Conservation (phyloP, 2,888 invertebrate species). For the Siphonodentalium dalli region DNA sequence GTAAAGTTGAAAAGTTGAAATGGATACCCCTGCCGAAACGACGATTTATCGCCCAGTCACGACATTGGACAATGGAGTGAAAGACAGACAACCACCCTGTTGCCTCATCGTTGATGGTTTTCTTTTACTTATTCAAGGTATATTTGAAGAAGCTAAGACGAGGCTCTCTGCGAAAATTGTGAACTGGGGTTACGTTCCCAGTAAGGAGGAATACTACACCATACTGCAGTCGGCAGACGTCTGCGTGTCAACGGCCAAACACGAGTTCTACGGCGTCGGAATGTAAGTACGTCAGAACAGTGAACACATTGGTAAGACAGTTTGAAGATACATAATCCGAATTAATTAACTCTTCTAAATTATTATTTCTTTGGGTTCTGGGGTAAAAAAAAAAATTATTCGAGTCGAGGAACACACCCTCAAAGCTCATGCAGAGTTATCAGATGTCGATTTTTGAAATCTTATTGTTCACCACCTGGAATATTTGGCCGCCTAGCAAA, state of each 20-base stretch:
- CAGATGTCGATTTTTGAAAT: no score
- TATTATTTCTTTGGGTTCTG: conserved; percentile 15
- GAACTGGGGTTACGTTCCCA: conserved; percentile 72
- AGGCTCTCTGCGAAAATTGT: conserved; percentile 65
- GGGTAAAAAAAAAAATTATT: no score
- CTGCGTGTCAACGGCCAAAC: conserved; percentile 76
- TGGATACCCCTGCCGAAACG: no score
- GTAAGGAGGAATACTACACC: conserved; percentile 70
- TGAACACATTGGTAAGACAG: neutral
- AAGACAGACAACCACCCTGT: no score
- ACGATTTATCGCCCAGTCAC: no score
- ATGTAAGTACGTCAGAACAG: conserved; percentile 70
- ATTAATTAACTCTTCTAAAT: conserved; percentile 4
- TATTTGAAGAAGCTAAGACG: conserved; percentile 70
- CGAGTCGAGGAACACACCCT: no score
- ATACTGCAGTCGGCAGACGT: conserved; percentile 72
- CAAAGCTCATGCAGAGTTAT: no score
- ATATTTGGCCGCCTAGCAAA: no score
- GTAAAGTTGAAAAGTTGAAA: no score
- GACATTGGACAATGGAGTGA: no score
- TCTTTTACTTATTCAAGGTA: conserved; percentile 62
- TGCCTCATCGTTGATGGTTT: no score
- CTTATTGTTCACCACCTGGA: no score
- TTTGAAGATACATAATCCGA: neutral
- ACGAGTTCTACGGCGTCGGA: conserved; percentile 80